Conservation (phyloP, 2,797 vertebrate genomes). For the Vultur gryphus region DNA sequence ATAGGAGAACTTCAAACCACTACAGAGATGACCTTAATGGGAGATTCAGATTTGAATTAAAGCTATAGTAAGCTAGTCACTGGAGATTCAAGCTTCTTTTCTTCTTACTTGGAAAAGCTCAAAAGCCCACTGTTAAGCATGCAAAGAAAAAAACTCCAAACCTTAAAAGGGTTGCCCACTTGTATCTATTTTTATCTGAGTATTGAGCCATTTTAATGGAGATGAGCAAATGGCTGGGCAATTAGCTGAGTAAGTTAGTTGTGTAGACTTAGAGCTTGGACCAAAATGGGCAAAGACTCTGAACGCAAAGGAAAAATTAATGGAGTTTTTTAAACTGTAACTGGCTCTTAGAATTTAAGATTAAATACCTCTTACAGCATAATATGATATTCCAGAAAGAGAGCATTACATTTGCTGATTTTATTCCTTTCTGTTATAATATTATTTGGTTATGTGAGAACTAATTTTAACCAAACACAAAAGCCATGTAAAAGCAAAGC, state of each 20-base stretch:
- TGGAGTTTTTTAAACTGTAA: background rate
- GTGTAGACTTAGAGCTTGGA: background rate
- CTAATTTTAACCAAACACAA: background rate
- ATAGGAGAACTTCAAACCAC: conserved; percentile 61
- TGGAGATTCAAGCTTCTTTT: conserved; percentile 37
- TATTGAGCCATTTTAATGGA: conserved; percentile 36
- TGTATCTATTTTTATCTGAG: conserved; percentile 42
- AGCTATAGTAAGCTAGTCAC: conserved; percentile 40
- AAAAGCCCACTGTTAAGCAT: conserved; percentile 38
- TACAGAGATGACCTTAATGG: conserved; percentile 58
- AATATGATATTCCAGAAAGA: background rate
- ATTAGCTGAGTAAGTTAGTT: background rate
- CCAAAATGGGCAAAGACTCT: background rate
- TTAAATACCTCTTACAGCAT: background rate
- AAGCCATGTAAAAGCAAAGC: background rate
- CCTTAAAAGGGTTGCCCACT: conserved; percentile 5
- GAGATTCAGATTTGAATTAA: conserved; percentile 62
- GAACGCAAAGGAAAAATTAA: background rate
- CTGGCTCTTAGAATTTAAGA: background rate
- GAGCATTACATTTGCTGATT: background rate
- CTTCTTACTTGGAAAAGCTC: conserved; percentile 47
- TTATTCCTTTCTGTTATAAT: background rate
- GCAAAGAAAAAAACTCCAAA: background rate
- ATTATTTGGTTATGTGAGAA: background rate
- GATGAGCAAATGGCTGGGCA: background rate